Evolutionary conservation across 2,888 invertebrate species (phyloP).

Genomic region (Stomorhina lunata): DNA sequence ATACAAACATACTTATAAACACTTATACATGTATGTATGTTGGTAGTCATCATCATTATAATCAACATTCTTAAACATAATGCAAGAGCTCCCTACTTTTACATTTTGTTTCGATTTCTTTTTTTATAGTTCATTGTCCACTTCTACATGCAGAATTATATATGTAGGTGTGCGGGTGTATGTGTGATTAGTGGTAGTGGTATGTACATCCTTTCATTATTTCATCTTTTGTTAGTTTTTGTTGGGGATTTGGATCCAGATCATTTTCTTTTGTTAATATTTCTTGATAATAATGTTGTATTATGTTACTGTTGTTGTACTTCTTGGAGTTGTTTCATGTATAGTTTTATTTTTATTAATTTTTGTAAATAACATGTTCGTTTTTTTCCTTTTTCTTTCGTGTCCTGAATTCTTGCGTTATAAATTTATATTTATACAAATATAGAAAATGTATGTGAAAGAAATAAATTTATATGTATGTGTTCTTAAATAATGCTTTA

Average conservation of each 20-base stretch:
- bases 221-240: constrained; percentile 53
- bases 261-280: constrained; percentile 61
- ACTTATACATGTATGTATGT: no score
- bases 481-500: background rate
- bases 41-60: constrained; percentile 65
- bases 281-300: constrained; percentile 60
- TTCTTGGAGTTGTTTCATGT: constrained; percentile 15
- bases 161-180: background rate
- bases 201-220: constrained; percentile 48
- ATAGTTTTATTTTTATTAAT: constrained; percentile 55
- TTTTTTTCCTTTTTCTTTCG: background rate
- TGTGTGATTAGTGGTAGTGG: constrained; percentile 8
- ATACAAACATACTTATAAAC: constrained; percentile 49
- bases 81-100: background rate
- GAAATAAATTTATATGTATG: background rate
- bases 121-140: constrained; percentile 47
- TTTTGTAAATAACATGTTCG: constrained; percentile 47
- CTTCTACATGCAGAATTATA: background rate
- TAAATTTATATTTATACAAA: constrained; percentile 33
- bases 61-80: constrained; percentile 59
- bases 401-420: constrained; percentile 37
- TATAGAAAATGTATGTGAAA: no score
- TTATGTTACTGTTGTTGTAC: constrained; percentile 30
- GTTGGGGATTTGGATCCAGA: constrained; percentile 29
- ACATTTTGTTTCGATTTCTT: background rate